phyloP scores from a whole-genome alignment of 2,888 invertebrate genomes.

The Erebia ligea region DNA sequence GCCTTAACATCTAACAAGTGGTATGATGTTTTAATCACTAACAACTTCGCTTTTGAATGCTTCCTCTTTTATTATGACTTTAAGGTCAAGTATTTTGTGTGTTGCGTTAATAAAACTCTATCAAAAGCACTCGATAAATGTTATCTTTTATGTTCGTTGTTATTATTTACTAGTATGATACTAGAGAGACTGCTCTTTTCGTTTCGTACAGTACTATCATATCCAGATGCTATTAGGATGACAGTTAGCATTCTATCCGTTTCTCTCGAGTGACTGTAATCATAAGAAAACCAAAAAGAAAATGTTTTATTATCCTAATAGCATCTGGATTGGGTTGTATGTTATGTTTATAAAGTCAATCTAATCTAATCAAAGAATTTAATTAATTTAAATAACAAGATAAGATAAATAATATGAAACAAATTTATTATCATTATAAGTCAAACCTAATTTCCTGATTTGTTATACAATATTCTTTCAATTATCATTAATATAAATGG shows the following conservation, averaged over 20 bases:
- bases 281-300: no score
- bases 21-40: conserved; percentile 31
- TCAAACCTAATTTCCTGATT: conserved; percentile 5
- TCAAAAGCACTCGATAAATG: not conserved
- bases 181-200: no score
- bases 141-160: not conserved
- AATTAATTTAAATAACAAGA: not conserved
- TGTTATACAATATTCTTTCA: not conserved
- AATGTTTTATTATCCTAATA: no score
- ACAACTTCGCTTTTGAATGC: conserved; percentile 30
- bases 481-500: conserved; percentile 4
- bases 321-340: not conserved
- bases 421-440: not conserved
- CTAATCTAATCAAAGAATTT: not conserved
- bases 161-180: no score
- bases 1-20: conserved; percentile 23
- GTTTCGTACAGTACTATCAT: no score
- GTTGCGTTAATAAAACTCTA: not conserved
- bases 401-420: not conserved
- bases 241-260: no score
- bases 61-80: conserved; percentile 28
- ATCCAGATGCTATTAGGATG: no score
- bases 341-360: not conserved
- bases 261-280: no score
- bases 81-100: conserved; percentile 25